Evolutionary conservation across 2,797 vertebrate genomes (phyloP).

Genomic region (Odontamblyopus lacepedii): DNA sequence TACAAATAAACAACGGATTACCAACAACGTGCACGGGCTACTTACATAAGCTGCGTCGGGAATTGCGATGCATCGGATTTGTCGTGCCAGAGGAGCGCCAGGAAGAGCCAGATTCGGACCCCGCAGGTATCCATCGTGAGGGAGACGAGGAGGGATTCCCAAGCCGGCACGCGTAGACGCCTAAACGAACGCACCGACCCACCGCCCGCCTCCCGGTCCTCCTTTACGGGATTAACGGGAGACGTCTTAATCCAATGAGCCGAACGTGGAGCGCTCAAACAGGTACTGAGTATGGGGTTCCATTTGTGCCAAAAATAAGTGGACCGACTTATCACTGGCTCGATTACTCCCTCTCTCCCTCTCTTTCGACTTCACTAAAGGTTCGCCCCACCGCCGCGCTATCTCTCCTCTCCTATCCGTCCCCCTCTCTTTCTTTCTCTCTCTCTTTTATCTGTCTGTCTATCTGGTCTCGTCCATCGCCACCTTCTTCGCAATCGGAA

Average conservation of each 20-base stretch:
- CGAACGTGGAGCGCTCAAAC: conserved; percentile 85
- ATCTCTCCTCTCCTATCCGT: too few species aligned
- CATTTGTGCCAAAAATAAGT: too few species aligned
- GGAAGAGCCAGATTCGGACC: conserved; percentile 81
- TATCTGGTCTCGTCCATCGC: too few species aligned
- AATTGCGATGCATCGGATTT: conserved; percentile 85
- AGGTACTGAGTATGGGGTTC: conserved; percentile 65
- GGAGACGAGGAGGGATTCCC: conserved; percentile 42
- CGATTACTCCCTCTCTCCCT: not conserved
- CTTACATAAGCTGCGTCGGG: conserved; percentile 90
- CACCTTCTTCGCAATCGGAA: too few species aligned
- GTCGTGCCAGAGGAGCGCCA: conserved; percentile 78
- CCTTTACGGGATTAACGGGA: conserved; percentile 66
- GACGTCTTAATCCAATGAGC: conserved; percentile 83
- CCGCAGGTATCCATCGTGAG: conserved; percentile 88
- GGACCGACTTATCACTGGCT: not conserved
- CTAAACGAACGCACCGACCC: conserved; percentile 5
- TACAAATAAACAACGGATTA: conserved; percentile 38
- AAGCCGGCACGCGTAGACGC: conserved; percentile 52
- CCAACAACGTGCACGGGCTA: conserved; percentile 43
- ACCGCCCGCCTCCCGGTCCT: not conserved
- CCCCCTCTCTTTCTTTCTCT: too few species aligned
- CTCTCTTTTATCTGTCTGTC: too few species aligned
- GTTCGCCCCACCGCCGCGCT: too few species aligned
- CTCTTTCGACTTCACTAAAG: not conserved